Base-by-base conservation (phyloP, 2,888 invertebrate genomes). In the Adineta ricciae region DNA sequence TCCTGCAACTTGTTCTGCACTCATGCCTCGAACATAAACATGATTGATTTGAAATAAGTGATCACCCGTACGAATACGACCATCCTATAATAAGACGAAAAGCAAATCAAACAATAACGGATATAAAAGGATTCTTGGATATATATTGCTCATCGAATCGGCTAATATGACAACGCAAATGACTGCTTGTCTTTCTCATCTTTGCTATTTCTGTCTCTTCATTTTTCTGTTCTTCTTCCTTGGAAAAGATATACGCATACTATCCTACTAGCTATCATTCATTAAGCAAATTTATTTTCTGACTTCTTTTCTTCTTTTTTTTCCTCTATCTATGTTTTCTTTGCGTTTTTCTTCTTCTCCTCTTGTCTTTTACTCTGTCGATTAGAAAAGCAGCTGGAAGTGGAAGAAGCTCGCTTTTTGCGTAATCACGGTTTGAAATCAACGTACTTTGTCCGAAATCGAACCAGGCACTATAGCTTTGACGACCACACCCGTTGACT, bases 1-100 rank as follows among this genome's bases (percentile, higher is more conserved):
- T 27, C 96, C 94, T 36, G 97, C 97, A 88, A 97, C 97, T 91
- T 92, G 92, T 91, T 99, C 98, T 85, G 96, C 96, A 87, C 95
- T 95, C 93, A 97, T 95, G 86, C 98, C 97, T 85, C 96, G 94
- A 88, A 98, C 93, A 92, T 96, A 96, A 88, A 97, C 95, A 88
- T 96, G 95, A 11, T 91, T 91, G 83, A 92, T 91, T 92, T 98
- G 97, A 88, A 99, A 93, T 88, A 99, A 95, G 92, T 99, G 98
- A 91, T 99, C 99, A 16, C 98, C 98, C 91, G 96, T 95, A 91
- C 96, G 96, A 87, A 99, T 92, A 84, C 97, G 93, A 86, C 94
- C 95, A 92, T 99, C 97, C 95, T 96, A 91, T 50, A 21, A 36
- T 21, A n/a, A 83, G 2, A 41, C 16, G 50, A 1, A 64, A 83